Evolutionary conservation across 2,888 invertebrate species (phyloP).

Genomic region (Trimorus sp.): DNA sequence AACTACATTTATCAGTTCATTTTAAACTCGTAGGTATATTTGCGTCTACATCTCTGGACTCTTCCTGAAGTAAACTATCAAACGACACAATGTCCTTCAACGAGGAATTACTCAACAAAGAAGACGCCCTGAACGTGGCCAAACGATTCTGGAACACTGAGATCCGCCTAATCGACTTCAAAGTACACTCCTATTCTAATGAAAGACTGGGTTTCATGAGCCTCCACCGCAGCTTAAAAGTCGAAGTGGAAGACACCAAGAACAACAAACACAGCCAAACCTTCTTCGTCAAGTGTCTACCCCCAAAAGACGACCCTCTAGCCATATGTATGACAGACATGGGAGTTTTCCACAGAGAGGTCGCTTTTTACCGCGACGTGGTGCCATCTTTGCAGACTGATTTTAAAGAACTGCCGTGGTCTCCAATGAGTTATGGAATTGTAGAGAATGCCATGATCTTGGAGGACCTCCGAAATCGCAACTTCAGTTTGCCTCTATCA

Average conservation of each 20-base stretch:
- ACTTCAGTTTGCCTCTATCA: slow-evolving; percentile 70
- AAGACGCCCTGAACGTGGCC: slow-evolving; percentile 28
- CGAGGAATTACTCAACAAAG: slow-evolving; percentile 26
- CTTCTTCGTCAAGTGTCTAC: slow-evolving; percentile 85
- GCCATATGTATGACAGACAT: slow-evolving; percentile 82
- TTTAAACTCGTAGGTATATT: no score
- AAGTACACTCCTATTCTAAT: slow-evolving; percentile 69
- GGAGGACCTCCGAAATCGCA: slow-evolving; percentile 77
- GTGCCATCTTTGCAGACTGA: slow-evolving; percentile 79
- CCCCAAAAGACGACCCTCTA: slow-evolving; percentile 82
- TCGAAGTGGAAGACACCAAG: slow-evolving; percentile 58
- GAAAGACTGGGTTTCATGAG: slow-evolving; percentile 74
- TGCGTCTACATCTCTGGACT: no score
- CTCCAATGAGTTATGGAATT: slow-evolving; percentile 76
- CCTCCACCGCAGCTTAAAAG: slow-evolving; percentile 70
- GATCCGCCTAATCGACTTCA: slow-evolving; percentile 63
- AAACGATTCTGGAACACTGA: slow-evolving; percentile 32
- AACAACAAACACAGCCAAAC: slow-evolving; percentile 64
- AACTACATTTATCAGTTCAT: no score
- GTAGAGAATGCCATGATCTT: slow-evolving; percentile 76
- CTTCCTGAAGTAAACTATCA: no score
- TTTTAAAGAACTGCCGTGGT: slow-evolving; percentile 70
- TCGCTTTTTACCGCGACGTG: slow-evolving; percentile 81
- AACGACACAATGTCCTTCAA: slow-evolving; percentile 10
- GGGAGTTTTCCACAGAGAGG: slow-evolving; percentile 83